Base-by-base conservation (phyloP, 2,113 vertebrate genomes). In the Solenodon paradoxus region DNA sequence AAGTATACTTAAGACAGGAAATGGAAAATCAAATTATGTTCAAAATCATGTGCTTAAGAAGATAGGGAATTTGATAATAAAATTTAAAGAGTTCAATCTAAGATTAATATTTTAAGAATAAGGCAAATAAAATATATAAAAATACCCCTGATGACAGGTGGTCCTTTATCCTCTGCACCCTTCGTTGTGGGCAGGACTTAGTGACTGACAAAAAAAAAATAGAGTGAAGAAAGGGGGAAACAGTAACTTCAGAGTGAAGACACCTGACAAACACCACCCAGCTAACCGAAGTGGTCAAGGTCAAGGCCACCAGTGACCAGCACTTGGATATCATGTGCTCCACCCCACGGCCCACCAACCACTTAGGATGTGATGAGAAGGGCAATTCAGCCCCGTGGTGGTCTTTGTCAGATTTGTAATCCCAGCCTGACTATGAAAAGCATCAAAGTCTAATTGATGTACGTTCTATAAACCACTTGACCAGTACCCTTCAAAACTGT, bases 401-500 rank as follows among this genome's bases (percentile, higher is more conserved):
- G 71, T 82, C 90, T 83, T 75, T 92, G 61, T 91, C 69, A 35
- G 82, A 47, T 63, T 22, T 51, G 40, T 38, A 82, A 79, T 57
- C 57, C n/a, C 63, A 6, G 28, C 49, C 53, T 45, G 80, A 79
- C 72, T 12, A 61, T 16, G 77, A 96, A 81, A 96, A 90, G 87
- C 90, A 90, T 88, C 84, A 92, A 63, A 53, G 69, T 97, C 84
- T 92, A 71, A 95, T 42, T 13, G 88, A 94, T 72, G 75, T 64
- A 59, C 77, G 22, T 40, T 84, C 84, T 87, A 24, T 71, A 90
- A 87, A 95, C 77, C 55, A 88, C 66, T 92, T 79, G 71, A 83
- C n/a, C 24, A 72, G 71, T 63, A 57, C 51, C 85, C 96, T 96
- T 96, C 84, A 94, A 88, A 96, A 88, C 77, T 57, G 71, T 71